Evolutionary conservation across 2,888 invertebrate species (phyloP).

Genomic region (Synergus itoensis): DNA sequence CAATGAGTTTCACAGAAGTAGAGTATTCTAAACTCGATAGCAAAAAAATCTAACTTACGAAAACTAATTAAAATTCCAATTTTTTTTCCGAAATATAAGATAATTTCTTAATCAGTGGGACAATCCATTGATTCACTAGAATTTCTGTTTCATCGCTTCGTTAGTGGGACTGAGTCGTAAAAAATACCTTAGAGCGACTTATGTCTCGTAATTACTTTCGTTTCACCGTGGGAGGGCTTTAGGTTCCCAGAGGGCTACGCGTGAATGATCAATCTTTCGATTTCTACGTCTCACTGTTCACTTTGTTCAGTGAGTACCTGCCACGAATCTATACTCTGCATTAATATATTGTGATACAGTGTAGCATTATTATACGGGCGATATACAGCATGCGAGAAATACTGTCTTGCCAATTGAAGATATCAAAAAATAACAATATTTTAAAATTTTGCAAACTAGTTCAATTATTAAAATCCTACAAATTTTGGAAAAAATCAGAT

Average conservation of each 20-base stretch:
- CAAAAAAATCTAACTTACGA: neutral
- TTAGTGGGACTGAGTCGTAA: slow-evolving; percentile 11
- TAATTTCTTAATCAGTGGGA: slow-evolving; percentile 17
- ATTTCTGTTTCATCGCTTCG: slow-evolving; percentile 18
- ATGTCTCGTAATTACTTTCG: slow-evolving; percentile 38
- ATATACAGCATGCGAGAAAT: no score
- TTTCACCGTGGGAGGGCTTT: slow-evolving; percentile 41
- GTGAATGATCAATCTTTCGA: slow-evolving; percentile 38
- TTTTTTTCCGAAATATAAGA: neutral
- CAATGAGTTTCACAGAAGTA: slow-evolving; percentile 20
- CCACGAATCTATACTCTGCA: neutral
- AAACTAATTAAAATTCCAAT: neutral
- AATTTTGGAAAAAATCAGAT: no score
- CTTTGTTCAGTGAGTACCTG: slow-evolving; percentile 8
- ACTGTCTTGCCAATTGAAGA: no score
- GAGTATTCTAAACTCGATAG: neutral
- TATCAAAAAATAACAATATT: no score
- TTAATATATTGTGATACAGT: neutral
- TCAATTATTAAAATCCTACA: no score
- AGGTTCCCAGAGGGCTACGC: slow-evolving; percentile 33
- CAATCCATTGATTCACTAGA: slow-evolving; percentile 19
- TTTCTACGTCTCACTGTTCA: slow-evolving; percentile 37
- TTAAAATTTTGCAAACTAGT: no score
- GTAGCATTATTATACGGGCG: no score
- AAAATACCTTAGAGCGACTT: slow-evolving; percentile 31